Base-by-base conservation (phyloP, 2,113 vertebrate species). In the Zosterops japonicus region DNA sequence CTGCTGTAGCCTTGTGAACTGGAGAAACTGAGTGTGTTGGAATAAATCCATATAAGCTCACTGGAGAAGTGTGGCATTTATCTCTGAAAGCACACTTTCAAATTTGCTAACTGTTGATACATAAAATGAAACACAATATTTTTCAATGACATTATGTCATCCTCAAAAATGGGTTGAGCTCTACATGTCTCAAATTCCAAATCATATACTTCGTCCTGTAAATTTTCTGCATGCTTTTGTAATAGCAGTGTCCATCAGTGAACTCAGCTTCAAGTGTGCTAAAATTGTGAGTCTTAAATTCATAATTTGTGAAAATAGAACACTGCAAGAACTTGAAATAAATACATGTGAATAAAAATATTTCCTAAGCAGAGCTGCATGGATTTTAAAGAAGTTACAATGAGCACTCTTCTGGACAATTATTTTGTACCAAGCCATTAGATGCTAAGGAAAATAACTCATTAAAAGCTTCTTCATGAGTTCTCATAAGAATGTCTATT, bases 181-280 rank as follows among this genome's bases (percentile, higher is more conserved):
- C 61, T 67, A 83, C 33, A 8, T 87, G 68, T 92, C 86, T 94
- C 91, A 95, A 93, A 97, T 95, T 96, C 89, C 59, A 85, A 17
- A 71, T 31, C 53, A 33, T 35, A 50, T 29, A 36, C 27, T 47
- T 84, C 11, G 12, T 59, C 25, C 57, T 82, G 57, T 82, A 41
- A 33, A 68, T 84, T 75, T 89, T 87, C 65, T 52, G 24, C 19
- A 23, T 56, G 33, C 44, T 91, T 91, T 89, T 67, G 23, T 63
- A 94, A 84, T 28, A 59, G 18, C 18, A 47, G 39, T 29, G 36
- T 67, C 50, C 74, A 67, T 46, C 33, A 59, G 33, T 89, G 80
- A 83, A 39, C 47, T 84, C 57, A 88, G 23, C 78, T 89, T 89
- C 72, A 89, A 71, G 47, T 82, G 76, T 33, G 27, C 9, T 35